Base-by-base conservation (phyloP, 1,140 invertebrate genomes). In the Neuroterus valhalla region DNA sequence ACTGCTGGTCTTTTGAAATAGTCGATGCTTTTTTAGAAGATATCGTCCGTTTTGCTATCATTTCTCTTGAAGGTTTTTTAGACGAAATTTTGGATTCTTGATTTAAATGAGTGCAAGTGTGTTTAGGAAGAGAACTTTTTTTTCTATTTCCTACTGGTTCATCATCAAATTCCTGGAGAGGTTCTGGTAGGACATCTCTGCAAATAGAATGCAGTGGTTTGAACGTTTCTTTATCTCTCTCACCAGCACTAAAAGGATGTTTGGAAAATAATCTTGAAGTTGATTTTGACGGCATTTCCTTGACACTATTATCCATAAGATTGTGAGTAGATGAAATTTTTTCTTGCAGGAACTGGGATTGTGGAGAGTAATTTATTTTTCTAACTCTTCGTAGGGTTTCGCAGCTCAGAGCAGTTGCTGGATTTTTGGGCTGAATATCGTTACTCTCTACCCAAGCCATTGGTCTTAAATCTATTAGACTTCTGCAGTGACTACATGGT, bases 281-380 rank as follows among this genome's bases (percentile, higher is more conserved):
- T n/a, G 14, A 78, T 46, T 74, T 83, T 84, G 52, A n/a, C 8
- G 19, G 8, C 11, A 21, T 6, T 45, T 78, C 26, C 81, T 81
- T 3, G 31, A 38, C 31, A 26, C 31, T 26, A 15, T 62, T 14
- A 62, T 62, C 55, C 1, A 31, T 6, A 31, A 38, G 23, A 62
- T 31, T n/a, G 2, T 62, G 55, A 3, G 26, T 62, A 14, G 55
- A 62, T 10, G 55, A n/a, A 31, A 62, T 26, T 62, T 86, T 84
- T 67, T 81, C 82, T 2, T 80, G 81, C 1, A 89, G 75, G 66
- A 88, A 89, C 74, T 87, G 80, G 0, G 88, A 88, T 69, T 66
- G 86, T 11, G 88, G 88, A 0, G 74, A 76, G 10, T 88, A 88
- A 44, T 82, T 71, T 23, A 88, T 87, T 21, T 71, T 85, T 15